A percentile compares a stretch with the other conserved stretches of the same genome.
phyloP scores from a whole-genome alignment of 1,140 invertebrate genomes.

The Cydia strobilella region DNA sequence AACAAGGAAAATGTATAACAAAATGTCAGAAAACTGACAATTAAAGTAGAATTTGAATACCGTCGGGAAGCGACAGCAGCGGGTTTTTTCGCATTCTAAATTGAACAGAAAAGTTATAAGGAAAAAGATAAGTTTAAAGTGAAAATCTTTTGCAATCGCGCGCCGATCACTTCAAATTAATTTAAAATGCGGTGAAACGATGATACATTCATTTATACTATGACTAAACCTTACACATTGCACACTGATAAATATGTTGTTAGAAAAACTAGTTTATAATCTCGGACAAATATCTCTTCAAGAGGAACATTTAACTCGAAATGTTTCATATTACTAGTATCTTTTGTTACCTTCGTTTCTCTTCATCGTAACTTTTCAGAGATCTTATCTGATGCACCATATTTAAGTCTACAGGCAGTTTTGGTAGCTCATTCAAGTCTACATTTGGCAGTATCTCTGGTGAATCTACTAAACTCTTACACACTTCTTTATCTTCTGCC shows the following conservation, averaged over 20 bases:
- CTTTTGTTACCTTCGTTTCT: constrained; percentile 38
- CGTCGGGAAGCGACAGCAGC: no score
- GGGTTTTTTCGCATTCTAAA: no score
- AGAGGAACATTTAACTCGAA: neutral
- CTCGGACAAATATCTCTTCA: constrained; percentile 20
- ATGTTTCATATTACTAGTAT: neutral
- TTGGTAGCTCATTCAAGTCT: constrained; percentile 56
- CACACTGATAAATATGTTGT: neutral
- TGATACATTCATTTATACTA: neutral
- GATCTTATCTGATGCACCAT: constrained; percentile 61
- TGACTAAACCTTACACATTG: neutral
- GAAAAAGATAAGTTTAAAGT: no score
- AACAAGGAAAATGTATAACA: no score
- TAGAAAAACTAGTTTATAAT: constrained; percentile 35
- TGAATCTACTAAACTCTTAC: constrained; percentile 48
- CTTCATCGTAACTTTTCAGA: constrained; percentile 59
- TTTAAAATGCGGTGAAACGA: no score
- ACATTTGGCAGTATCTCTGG: constrained; percentile 49
- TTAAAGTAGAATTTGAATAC: no score
- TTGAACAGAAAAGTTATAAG: no score
- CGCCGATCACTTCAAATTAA: no score
- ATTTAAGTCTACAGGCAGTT: constrained; percentile 47
- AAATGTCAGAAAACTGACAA: no score
- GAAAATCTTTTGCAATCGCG: no score
- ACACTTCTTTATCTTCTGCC: constrained; percentile 64